Evolutionary conservation across 1,140 invertebrate genomes (phyloP).

Genomic region (Lethocerus indicus): DNA sequence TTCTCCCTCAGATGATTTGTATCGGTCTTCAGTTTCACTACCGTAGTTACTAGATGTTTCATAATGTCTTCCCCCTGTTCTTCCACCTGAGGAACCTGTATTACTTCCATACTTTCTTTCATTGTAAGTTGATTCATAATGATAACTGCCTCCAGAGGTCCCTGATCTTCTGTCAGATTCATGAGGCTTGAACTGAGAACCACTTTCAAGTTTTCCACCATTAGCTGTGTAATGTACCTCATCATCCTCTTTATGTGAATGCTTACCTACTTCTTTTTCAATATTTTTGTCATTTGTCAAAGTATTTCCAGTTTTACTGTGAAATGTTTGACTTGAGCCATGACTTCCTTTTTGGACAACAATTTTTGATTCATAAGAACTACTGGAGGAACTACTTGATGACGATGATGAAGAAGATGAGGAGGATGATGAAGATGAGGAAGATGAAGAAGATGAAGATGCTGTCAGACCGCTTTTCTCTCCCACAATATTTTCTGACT

Average conservation of each 20-base stretch:
- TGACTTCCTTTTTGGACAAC: background rate
- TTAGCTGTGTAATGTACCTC: constrained; percentile 8
- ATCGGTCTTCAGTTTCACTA: too few relatives aligned
- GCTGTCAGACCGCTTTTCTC: background rate
- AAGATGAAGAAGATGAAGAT: constrained; percentile 48
- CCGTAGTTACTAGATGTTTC: background rate
- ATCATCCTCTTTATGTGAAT: too few relatives aligned
- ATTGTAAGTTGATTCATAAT: too few relatives aligned
- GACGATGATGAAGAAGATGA: constrained; percentile 9
- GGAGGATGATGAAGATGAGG: constrained; percentile 30
- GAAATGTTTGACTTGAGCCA: too few relatives aligned
- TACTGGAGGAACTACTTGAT: constrained; percentile 1
- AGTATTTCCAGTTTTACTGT: constrained; percentile 15
- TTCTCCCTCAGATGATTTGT: too few relatives aligned
- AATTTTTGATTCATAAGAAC: background rate
- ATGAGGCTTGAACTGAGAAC: constrained; percentile 4
- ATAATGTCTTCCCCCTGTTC: background rate
- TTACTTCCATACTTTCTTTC: too few relatives aligned
- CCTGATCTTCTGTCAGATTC: constrained; percentile 1
- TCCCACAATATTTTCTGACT: constrained; percentile 11
- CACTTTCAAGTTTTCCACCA: constrained; percentile 8
- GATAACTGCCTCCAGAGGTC: too few relatives aligned
- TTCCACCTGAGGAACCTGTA: background rate
- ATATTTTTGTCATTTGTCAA: constrained; percentile 12
- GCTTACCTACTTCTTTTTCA: constrained; percentile 12